Percentiles rank a stretch among this genome's conserved stretches.
phyloP scores from a whole-genome alignment of 2,888 invertebrate genomes.

The Aphidoletes aphidimyza region DNA sequence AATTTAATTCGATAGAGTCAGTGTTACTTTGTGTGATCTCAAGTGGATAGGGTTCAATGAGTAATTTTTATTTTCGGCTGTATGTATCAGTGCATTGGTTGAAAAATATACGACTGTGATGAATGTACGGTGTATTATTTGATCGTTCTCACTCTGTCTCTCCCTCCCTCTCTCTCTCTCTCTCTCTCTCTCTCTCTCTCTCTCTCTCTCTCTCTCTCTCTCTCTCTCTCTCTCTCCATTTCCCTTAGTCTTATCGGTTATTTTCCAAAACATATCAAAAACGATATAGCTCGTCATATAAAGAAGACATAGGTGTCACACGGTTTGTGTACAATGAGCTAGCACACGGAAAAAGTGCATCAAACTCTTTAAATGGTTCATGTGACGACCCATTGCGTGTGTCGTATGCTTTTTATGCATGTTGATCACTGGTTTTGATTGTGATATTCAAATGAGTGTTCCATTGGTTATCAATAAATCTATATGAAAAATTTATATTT shows the following conservation, averaged over 20 bases:
- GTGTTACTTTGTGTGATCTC: background rate
- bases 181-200: background rate
- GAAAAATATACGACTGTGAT: background rate
- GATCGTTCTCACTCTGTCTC: too few species aligned
- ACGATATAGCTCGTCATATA: background rate
- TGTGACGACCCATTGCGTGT: background rate
- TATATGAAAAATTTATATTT: background rate
- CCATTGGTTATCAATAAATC: background rate
- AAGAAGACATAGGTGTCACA: background rate
- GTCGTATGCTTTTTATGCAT: background rate
- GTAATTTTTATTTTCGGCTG: background rate
- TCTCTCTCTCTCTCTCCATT: background rate
- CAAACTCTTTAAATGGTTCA: background rate
- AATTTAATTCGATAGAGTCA: too few species aligned
- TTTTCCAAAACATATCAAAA: background rate
- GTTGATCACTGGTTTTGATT: background rate
- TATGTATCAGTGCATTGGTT: background rate
- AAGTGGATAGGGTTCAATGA: constrained; percentile 27
- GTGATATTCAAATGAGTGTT: background rate
- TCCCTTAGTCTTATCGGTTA: background rate
- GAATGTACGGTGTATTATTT: background rate
- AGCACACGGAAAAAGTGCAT: background rate
- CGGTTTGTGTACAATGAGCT: too few species aligned
- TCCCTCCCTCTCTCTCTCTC: background rate
- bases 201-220: background rate